Evolutionary conservation across 2,888 invertebrate genomes (phyloP).

Genomic region (Oscheius onirici): DNA sequence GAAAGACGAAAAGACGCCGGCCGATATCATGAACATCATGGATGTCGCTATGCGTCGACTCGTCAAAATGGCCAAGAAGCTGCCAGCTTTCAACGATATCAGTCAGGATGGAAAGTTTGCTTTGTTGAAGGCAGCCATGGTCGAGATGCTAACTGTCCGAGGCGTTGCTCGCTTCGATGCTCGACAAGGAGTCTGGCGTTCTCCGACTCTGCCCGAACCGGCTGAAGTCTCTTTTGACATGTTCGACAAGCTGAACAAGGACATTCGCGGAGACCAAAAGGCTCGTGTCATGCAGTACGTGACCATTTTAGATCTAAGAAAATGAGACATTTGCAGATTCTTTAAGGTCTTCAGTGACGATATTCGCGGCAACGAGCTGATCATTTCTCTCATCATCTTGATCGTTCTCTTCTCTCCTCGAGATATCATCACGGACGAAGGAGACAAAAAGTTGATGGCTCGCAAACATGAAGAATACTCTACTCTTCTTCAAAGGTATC

Average conservation of each 20-base stretch:
- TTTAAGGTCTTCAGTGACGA: slow-evolving; percentile 61
- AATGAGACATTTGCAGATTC: slow-evolving; percentile 63
- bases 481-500: slow-evolving; percentile 47
- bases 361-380: slow-evolving; percentile 61
- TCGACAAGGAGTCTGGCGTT: slow-evolving; percentile 31
- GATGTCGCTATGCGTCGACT: slow-evolving; percentile 69
- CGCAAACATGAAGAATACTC: slow-evolving; percentile 41
- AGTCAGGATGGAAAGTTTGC: slow-evolving; percentile 68
- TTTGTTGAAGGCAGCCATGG: slow-evolving; percentile 68
- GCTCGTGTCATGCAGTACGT: slow-evolving; percentile 55
- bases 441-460: slow-evolving; percentile 43
- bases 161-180: slow-evolving; percentile 65
- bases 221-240: slow-evolving; percentile 55
- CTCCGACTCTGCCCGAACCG: slow-evolving; percentile 22
- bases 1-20: slow-evolving; percentile 58
- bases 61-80: slow-evolving; percentile 67
- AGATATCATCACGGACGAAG: slow-evolving; percentile 44
- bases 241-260: slow-evolving; percentile 64
- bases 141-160: slow-evolving; percentile 68
- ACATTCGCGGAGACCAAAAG: slow-evolving; percentile 53
- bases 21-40: slow-evolving; percentile 69
- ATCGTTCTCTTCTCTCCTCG: slow-evolving; percentile 61
- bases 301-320: no score
- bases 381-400: slow-evolving; percentile 62
- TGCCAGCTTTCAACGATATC: slow-evolving; percentile 64